Evolutionary conservation across 1,140 invertebrate genomes (phyloP).

Genomic region (Zaprionus davidi): DNA sequence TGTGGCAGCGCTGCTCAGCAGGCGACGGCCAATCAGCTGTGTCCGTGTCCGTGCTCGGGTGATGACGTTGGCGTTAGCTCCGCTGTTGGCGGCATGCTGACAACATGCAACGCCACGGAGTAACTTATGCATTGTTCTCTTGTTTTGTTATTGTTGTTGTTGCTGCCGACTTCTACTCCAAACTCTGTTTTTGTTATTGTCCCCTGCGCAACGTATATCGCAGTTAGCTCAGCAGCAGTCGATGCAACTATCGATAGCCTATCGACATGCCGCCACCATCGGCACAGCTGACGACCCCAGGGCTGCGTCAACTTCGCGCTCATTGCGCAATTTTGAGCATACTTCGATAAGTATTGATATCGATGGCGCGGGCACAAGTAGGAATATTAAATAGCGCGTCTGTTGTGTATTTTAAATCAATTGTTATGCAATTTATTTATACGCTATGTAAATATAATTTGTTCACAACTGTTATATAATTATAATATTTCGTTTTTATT

Average conservation of each 20-base stretch:
- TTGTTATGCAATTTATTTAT: conserved; percentile 82
- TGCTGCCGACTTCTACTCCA: neutral
- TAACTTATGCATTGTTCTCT: conserved; percentile 38
- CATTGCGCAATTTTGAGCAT: neutral
- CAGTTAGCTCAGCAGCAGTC: conserved; percentile 2
- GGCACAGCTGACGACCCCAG: conserved; percentile 25
- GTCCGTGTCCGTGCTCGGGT: neutral
- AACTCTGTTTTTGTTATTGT: conserved; percentile 34
- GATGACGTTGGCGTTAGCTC: conserved; percentile 19
- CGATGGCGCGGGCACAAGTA: neutral
- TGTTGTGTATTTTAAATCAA: conserved; percentile 68
- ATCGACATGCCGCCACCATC: conserved; percentile 16
- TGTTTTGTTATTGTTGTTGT: conserved; percentile 9
- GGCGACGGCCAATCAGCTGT: conserved; percentile 17
- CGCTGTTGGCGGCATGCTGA: conserved; percentile 47
- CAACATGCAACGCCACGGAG: conserved; percentile 52
- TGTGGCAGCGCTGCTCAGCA: conserved; percentile 16
- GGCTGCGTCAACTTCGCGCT: neutral
- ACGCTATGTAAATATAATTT: conserved; percentile 82
- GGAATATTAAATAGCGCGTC: neutral
- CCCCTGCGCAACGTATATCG: conserved; percentile 23
- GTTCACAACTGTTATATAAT: conserved; percentile 82
- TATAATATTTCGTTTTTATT: conserved; percentile 57
- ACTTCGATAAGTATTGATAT: neutral
- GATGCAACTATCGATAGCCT: conserved; percentile 12